Evolutionary conservation across 2,113 vertebrate species (phyloP), one percentile per base, ranked within the genome.

Genomic region (Callospermophilus lateralis): DNA sequence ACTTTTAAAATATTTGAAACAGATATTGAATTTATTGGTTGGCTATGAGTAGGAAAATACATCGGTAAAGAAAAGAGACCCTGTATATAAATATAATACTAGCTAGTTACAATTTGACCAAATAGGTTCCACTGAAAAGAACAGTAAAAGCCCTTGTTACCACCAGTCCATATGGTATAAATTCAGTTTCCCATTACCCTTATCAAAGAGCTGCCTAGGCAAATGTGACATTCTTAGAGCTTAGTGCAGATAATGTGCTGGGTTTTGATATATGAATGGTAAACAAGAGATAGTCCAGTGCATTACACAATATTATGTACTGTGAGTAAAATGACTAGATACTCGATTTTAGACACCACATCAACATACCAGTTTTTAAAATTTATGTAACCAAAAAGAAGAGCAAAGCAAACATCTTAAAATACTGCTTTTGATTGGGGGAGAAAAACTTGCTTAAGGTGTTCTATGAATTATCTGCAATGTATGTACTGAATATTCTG

Each of bases 21-120:
- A 99, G 99, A 99, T 99, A 99, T 98, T 99, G 99, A 99, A 99
- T 99, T 99, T 99, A 99, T 99, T 99, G 99, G 99, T 99, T 98
- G 99, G 99, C 99, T 99, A 99, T 99, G 99, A 99, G 99, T 99
- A 99, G 99, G 99, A 99, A 99, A 99, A 99, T 99, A 99, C 99
- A 99, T 99, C 98, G 98, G 99, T 99, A 99, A 99, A 99, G 99
- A 99, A 99, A 99, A 99, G 99, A 99, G 99, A 99, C 99, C 99
- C 99, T 99, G 99, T 99, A 99, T 99, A 99, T 99, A 99, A 99
- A 99, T 99, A 99, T 98, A 99, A 98, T 98, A 99, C 99, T 98
- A 99, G 98, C 98, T 99, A 99, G 98, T 99, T 99, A 99, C 99
- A 99, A 99, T 98, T 99, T 98, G 99, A 99, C 99, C 98, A 99